Evolutionary conservation across 2,888 invertebrate genomes (phyloP).

Genomic region (Tiliacea citrago): DNA sequence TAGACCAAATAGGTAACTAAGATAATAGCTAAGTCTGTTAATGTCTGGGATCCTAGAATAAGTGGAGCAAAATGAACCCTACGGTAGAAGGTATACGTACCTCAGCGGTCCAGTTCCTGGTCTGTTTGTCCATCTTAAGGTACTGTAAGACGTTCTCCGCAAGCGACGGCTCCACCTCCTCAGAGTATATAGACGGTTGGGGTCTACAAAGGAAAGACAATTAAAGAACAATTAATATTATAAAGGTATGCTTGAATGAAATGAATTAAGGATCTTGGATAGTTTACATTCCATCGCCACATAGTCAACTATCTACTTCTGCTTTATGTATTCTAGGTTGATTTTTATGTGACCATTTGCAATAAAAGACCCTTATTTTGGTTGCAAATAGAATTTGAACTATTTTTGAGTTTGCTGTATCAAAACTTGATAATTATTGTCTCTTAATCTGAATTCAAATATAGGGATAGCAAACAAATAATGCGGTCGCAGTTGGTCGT

Average conservation of each 20-base stretch:
- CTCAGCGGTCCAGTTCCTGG: slow-evolving; percentile 77
- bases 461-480: not conserved
- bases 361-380: not conserved
- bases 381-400: not conserved
- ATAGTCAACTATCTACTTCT: not conserved
- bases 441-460: not conserved
- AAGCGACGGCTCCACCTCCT: slow-evolving; percentile 71
- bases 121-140: slow-evolving; percentile 65
- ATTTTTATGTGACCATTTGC: not conserved
- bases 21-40: not conserved
- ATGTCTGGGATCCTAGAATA: no score
- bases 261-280: not conserved
- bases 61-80: not conserved
- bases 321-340: not conserved
- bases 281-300: not conserved
- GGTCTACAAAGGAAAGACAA: slow-evolving; percentile 67
- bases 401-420: not conserved
- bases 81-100: slow-evolving; percentile 49
- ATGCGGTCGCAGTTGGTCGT: not conserved
- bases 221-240: not conserved
- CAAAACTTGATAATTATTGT: not conserved
- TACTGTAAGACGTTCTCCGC: slow-evolving; percentile 74
- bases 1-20: not conserved
- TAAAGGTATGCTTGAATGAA: not conserved
- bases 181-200: slow-evolving; percentile 71